These are phyloP conservation scores for Mandrillus leucophaeus DNA, from an alignment of 2,113 vertebrate species.

Conservation along the genomic window DNA sequence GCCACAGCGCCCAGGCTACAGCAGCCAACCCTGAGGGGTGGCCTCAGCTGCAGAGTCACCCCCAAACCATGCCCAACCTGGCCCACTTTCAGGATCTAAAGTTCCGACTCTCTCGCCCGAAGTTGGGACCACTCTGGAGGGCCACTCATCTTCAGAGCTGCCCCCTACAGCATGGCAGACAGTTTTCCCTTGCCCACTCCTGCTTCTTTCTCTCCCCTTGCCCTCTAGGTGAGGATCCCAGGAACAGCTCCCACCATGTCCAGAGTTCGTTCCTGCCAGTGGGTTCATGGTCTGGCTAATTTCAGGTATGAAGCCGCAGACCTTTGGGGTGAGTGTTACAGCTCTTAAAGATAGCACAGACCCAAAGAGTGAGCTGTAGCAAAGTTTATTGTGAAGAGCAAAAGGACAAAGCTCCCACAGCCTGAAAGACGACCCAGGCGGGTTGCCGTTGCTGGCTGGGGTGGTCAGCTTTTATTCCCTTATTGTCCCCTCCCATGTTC, in stretches of 20 bases:
- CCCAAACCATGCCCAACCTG: background rate
- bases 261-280: too few species aligned
- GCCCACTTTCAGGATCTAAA: background rate
- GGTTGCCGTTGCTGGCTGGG: too few species aligned
- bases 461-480: too few species aligned
- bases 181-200: background rate
- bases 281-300: too few species aligned
- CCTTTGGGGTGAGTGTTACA: too few species aligned
- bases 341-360: too few species aligned
- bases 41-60: background rate
- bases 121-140: background rate
- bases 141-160: background rate
- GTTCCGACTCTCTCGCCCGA: accelerated
- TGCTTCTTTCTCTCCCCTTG: background rate
- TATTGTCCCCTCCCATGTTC: too few species aligned
- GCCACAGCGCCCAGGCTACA: accelerated
- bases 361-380: too few species aligned
- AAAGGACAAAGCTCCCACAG: too few species aligned
- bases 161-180: accelerated
- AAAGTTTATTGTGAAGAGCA: too few species aligned
- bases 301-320: too few species aligned
- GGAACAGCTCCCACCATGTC: background rate
- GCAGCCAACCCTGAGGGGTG: background rate
- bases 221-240: background rate
- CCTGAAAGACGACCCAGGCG: too few species aligned